phyloP scores from a whole-genome alignment of 92 coral and sea anemone genomes.

The Phenganax subtilis region DNA sequence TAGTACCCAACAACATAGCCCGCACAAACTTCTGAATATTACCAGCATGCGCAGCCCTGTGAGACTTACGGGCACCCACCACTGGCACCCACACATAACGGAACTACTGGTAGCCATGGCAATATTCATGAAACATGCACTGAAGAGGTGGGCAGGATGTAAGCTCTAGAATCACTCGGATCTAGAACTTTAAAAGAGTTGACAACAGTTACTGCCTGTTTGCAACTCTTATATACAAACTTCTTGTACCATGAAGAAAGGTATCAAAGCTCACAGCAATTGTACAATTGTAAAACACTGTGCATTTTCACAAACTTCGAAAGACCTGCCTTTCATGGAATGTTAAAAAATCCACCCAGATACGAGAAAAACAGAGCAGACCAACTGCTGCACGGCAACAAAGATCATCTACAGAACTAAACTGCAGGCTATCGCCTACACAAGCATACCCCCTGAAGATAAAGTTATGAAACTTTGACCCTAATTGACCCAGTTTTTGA shows the following conservation, averaged over 20 bases:
- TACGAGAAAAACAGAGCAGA: neutral
- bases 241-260: neutral
- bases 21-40: too few species aligned
- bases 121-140: neutral
- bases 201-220: neutral
- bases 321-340: neutral
- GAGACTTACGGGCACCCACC: too few species aligned
- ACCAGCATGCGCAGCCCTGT: too few species aligned
- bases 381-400: neutral
- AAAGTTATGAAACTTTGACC: neutral
- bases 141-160: neutral
- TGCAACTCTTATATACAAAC: neutral
- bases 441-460: constrained; percentile 5
- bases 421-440: neutral
- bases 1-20: too few species aligned
- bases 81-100: too few species aligned
- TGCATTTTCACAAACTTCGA: too few species aligned
- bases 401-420: too few species aligned
- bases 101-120: too few species aligned
- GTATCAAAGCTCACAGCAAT: neutral
- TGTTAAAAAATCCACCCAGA: neutral
- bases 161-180: neutral
- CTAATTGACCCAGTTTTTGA: neutral
- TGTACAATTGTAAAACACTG: too few species aligned
- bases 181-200: neutral